Conservation (phyloP, 2,797 vertebrate species). For the Leuciscus waleckii region DNA sequence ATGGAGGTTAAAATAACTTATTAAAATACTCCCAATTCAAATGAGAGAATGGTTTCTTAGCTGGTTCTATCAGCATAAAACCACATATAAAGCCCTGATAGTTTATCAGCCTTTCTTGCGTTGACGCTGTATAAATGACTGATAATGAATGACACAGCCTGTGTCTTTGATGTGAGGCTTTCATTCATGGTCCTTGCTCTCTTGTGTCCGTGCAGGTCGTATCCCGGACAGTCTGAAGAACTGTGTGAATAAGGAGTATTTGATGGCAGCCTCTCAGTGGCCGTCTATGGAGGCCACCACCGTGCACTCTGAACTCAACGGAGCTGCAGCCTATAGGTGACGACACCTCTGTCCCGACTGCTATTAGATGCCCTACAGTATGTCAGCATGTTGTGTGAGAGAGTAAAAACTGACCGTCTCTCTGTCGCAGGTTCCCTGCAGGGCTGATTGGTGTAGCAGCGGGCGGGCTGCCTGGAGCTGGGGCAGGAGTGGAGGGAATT, state of each 20-base stretch:
- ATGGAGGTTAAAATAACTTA: neutral
- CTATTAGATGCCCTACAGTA: neutral
- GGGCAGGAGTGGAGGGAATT: constrained; percentile 87
- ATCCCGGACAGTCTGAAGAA: constrained; percentile 94
- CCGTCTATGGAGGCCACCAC: constrained; percentile 87
- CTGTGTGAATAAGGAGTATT: constrained; percentile 96
- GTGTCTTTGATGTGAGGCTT: neutral
- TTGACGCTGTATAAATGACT: neutral
- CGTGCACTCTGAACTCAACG: constrained; percentile 92
- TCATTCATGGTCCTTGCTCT: neutral
- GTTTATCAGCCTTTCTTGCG: neutral
- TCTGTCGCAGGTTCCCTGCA: constrained; percentile 85
- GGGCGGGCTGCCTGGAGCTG: constrained; percentile 83
- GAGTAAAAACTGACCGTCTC: neutral
- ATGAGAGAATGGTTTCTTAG: neutral
- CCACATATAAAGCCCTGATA: neutral
- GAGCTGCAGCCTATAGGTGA: constrained; percentile 89
- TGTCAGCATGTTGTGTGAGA: neutral
- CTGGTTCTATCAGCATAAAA: neutral
- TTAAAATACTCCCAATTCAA: neutral
- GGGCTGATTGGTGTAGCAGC: constrained; percentile 88
- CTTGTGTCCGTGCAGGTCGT: constrained; percentile 76
- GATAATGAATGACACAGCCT: neutral
- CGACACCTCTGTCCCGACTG: neutral
- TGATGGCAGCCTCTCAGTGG: constrained; percentile 92